Base-by-base conservation (phyloP, 2,797 vertebrate genomes). In the Poeciliopsis gracilis region DNA sequence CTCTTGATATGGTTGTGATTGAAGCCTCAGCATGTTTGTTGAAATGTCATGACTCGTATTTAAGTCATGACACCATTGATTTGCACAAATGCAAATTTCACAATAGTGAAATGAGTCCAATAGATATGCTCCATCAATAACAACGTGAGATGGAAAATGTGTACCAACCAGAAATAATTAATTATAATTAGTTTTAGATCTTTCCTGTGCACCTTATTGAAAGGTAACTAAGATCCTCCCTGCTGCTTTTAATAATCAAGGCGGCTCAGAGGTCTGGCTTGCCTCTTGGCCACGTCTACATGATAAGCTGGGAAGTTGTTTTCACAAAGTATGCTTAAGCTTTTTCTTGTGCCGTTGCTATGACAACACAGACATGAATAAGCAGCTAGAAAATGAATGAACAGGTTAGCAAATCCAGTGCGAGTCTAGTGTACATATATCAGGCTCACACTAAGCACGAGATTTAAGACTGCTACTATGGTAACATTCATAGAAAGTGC, bases 271-370 rank as follows among this genome's bases (percentile, higher is more conserved):
- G 69, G 41, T n/a, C 46, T 71, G 16, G 12, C 38, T 12, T 25
- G 41, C 45, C 61, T 73, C 43, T 30, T 51, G 20, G 71, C 72
- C 70, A 33, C 12, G 53, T 71, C 73, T 11, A 30, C 75, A 79
- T 72, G 36, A 38, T 55, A 55, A 76, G 25, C 77, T 77, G 15
- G 16, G 15, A 81, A 72, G 59, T 80, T 76, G 25, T 55, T 59
- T 23, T 74, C 23, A 69, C 41, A 75, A 80, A 55, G 11, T 46
- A 30, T 53, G 2, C 16, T 49, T 15, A 41, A 49, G 33, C 41
- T 83, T 53, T 74, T 67, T 38, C 75, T 84, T 38, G 23, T 2
- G 16, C 77, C 77, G 82, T 85, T 86, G 67, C 87, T 51, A 85
- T 73, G 79, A 82, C 81, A 77, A 83, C 83, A 11, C 43, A 36